A percentile compares a stretch with the other conserved stretches of the same genome.
phyloP scores from a whole-genome alignment of 2,113 vertebrate species.

The Tiliqua scincoides region DNA sequence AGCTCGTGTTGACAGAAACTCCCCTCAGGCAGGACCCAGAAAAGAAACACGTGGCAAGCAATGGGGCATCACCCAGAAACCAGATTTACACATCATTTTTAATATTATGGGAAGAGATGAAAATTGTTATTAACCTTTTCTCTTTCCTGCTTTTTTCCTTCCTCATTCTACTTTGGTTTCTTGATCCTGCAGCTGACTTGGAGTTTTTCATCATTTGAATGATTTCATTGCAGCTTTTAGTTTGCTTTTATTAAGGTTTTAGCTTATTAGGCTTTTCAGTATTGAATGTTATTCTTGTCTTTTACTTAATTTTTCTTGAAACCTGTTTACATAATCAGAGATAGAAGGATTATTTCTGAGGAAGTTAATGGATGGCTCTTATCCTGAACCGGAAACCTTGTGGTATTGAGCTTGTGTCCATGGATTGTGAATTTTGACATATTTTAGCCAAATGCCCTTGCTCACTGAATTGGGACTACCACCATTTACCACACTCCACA shows the following conservation, averaged over 20 bases:
- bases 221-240: conserved; percentile 23
- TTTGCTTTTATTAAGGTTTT: not conserved
- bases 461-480: not conserved
- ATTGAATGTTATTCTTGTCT: not conserved
- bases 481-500: not conserved
- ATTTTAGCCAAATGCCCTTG: not conserved
- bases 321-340: not conserved
- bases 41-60: conserved; percentile 84
- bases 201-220: conserved; percentile 53
- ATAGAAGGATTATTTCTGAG: not conserved
- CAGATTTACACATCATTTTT: conserved; percentile 78
- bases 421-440: not conserved
- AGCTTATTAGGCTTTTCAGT: not conserved
- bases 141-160: not conserved
- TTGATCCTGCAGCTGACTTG: conserved; percentile 57
- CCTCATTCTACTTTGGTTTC: conserved; percentile 35
- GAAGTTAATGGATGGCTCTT: not conserved
- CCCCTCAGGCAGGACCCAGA: conserved; percentile 79
- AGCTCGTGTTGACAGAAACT: conserved; percentile 91
- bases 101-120: conserved; percentile 70
- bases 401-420: not conserved
- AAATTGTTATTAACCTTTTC: conserved; percentile 58
- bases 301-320: not conserved
- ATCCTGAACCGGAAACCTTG: not conserved
- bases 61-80: conserved; percentile 75